Conservation (phyloP, 2,888 invertebrate species). For the Saturnia japonica region DNA sequence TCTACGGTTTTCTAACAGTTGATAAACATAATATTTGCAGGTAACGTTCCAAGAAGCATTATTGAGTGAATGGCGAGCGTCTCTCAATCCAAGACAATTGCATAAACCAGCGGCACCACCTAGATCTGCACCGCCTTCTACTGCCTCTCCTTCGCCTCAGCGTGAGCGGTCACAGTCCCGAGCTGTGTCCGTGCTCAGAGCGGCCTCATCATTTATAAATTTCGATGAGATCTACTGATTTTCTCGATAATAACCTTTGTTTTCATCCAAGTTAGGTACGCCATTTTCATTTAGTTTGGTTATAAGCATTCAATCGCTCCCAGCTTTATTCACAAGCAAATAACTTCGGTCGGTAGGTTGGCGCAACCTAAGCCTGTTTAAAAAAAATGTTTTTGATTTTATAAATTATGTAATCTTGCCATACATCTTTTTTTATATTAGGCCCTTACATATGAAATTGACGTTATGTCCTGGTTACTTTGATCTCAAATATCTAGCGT, state of each 20-base stretch:
- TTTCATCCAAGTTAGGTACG: background rate
- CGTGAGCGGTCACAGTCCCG: slow-evolving; percentile 66
- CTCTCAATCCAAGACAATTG: slow-evolving; percentile 62
- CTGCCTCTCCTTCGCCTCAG: slow-evolving; percentile 51
- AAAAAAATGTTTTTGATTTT: no score
- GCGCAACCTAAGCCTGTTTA: no score
- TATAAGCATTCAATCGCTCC: background rate
- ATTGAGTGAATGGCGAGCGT: slow-evolving; percentile 68
- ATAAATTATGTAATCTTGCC: no score
- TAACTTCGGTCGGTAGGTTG: background rate
- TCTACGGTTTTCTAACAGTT: no score
- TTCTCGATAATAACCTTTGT: background rate
- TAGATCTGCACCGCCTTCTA: slow-evolving; percentile 64
- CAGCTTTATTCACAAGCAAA: background rate
- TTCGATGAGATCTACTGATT: slow-evolving; percentile 71
- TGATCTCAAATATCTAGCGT: no score
- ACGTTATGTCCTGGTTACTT: no score
- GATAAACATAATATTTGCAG: slow-evolving; percentile 38
- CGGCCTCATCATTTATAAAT: slow-evolving; percentile 72
- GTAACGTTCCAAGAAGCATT: slow-evolving; percentile 66
- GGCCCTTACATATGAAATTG: no score
- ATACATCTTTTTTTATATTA: no score
- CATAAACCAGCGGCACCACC: slow-evolving; percentile 65
- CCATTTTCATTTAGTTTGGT: background rate
- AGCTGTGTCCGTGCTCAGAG: slow-evolving; percentile 69